phyloP scores from a whole-genome alignment of 2,888 invertebrate genomes.

The Drosophila testacea region DNA sequence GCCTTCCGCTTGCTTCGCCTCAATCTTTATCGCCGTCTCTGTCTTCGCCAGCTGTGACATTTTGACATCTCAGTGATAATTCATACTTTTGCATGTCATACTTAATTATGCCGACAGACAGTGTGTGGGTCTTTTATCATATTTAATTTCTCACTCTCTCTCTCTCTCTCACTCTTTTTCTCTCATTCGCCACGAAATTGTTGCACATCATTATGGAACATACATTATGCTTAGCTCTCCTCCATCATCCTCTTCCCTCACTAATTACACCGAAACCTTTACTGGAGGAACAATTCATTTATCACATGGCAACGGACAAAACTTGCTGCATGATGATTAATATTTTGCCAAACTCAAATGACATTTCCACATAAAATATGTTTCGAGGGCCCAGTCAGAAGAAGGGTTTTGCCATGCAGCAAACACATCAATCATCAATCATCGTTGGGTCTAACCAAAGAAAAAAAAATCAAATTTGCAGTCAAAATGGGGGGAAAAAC shows the following conservation, averaged over 20 bases:
- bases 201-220: slow-evolving; percentile 68
- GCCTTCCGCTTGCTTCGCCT: slow-evolving; percentile 51
- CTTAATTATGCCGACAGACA: slow-evolving; percentile 82
- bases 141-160: slow-evolving; percentile 66
- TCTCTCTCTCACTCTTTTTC: not conserved
- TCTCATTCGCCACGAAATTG: slow-evolving; percentile 27
- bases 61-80: slow-evolving; percentile 84
- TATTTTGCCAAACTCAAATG: slow-evolving; percentile 70
- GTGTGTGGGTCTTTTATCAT: slow-evolving; percentile 78
- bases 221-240: slow-evolving; percentile 23
- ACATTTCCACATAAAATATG: slow-evolving; percentile 73
- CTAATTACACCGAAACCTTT: slow-evolving; percentile 68
- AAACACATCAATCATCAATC: slow-evolving; percentile 76
- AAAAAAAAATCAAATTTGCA: slow-evolving; percentile 43
- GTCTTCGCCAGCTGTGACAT: slow-evolving; percentile 77
- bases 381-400: slow-evolving; percentile 55
- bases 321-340: slow-evolving; percentile 66
- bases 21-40: slow-evolving; percentile 63
- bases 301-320: slow-evolving; percentile 52
- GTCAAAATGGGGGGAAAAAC: slow-evolving; percentile 54
- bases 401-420: slow-evolving; percentile 61
- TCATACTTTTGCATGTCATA: slow-evolving; percentile 84
- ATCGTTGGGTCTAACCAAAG: slow-evolving; percentile 40
- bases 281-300: slow-evolving; percentile 60
- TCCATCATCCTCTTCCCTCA: slow-evolving; percentile 26